Percentiles rank a stretch among this genome's conserved stretches.
Evolutionary conservation across 2,113 vertebrate genomes (phyloP).

Genomic region (Platichthys flesus): DNA sequence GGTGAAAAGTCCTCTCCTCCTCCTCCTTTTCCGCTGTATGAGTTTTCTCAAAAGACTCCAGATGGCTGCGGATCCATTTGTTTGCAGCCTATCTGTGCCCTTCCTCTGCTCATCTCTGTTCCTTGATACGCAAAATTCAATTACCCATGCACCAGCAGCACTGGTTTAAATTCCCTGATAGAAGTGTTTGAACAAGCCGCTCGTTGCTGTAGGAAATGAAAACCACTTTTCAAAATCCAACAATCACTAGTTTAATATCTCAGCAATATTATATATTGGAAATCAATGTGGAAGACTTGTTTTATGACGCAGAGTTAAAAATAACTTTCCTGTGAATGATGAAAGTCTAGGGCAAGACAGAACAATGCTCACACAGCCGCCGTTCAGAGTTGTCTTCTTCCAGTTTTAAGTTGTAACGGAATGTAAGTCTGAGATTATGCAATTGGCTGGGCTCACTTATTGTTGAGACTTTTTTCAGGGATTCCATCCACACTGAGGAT

Average conservation of each 20-base stretch:
- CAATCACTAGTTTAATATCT: slow-evolving; percentile 28
- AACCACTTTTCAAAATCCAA: slow-evolving; percentile 25
- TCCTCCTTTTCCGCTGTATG: slow-evolving; percentile 7
- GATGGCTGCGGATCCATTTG: slow-evolving; percentile 71
- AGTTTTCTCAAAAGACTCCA: slow-evolving; percentile 73
- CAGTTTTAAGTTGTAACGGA: slow-evolving; percentile 37
- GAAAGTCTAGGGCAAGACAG: slow-evolving; percentile 39
- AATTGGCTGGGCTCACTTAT: slow-evolving; percentile 47
- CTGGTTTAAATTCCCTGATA: slow-evolving; percentile 40
- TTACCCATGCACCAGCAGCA: slow-evolving; percentile 65
- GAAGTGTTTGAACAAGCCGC: slow-evolving; percentile 42
- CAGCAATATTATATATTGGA: slow-evolving; percentile 34
- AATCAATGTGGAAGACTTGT: slow-evolving; percentile 13
- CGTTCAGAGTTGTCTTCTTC: slow-evolving; percentile 13
- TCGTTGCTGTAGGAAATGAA: slow-evolving; percentile 44
- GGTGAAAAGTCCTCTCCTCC: slow-evolving; percentile 25
- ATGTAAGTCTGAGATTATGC: slow-evolving; percentile 59
- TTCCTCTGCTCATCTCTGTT: slow-evolving; percentile 60
- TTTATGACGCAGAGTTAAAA: slow-evolving; percentile 11
- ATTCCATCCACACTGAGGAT: slow-evolving; percentile 64
- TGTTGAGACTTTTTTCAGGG: slow-evolving; percentile 57
- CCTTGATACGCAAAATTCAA: slow-evolving; percentile 61
- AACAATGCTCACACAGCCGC: slow-evolving; percentile 4
- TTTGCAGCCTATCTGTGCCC: slow-evolving; percentile 49
- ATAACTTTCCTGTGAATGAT: slow-evolving; percentile 29